A percentile compares a stretch with the other conserved stretches of the same genome.
These are phyloP conservation scores for Melanophora roralis DNA, from an alignment of 2,888 invertebrate species.

Conservation along the genomic window DNA sequence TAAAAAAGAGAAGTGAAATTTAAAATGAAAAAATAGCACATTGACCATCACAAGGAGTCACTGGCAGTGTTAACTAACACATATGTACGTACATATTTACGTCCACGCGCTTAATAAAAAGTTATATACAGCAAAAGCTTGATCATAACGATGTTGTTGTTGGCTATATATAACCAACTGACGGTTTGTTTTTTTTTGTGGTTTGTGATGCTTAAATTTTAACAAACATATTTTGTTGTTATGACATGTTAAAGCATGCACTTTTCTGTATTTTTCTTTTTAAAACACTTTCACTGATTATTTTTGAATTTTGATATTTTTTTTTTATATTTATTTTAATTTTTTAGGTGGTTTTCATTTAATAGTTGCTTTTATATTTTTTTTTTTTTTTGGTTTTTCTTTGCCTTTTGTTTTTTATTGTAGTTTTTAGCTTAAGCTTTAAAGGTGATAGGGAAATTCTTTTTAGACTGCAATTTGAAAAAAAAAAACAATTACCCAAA, in stretches of 20 bases:
- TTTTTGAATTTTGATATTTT: background rate
- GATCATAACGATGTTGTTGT: background rate
- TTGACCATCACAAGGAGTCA: slow-evolving; percentile 20
- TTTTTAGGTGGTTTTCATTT: slow-evolving; percentile 4
- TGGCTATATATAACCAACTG: too few species aligned
- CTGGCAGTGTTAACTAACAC: background rate
- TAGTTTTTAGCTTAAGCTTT: background rate
- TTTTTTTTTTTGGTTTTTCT: background rate
- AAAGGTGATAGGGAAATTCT: background rate
- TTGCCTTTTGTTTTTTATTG: slow-evolving; percentile 8
- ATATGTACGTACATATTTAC: background rate
- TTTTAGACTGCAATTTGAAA: background rate
- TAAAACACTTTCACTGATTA: background rate
- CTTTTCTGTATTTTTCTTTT: background rate
- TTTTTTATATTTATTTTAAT: background rate
- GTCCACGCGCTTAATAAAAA: background rate
- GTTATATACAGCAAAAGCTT: slow-evolving; percentile 1
- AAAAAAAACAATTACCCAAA: too few species aligned
- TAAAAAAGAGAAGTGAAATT: background rate
- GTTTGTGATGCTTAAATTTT: too few species aligned
- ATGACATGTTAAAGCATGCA: slow-evolving; percentile 17
- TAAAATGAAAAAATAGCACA: background rate
- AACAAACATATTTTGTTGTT: too few species aligned
- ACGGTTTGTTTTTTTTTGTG: too few species aligned
- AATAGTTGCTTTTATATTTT: slow-evolving; percentile 6